Evolutionary conservation across 1,140 invertebrate species (phyloP).

Genomic region (Drosophila subobscura): DNA sequence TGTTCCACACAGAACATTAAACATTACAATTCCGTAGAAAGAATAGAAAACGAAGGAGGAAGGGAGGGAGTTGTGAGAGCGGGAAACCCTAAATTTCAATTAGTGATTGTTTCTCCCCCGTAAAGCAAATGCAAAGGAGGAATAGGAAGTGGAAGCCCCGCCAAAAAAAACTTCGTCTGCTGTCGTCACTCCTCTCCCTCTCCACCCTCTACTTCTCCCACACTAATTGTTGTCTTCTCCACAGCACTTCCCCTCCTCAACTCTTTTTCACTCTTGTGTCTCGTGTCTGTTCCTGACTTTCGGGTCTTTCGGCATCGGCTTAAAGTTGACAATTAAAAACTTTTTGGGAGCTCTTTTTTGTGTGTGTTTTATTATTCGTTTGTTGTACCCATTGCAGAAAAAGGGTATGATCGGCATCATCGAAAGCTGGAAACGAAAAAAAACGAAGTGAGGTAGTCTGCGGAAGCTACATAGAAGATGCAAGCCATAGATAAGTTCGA

Average conservation of each 20-base stretch:
- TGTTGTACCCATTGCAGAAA: constrained; percentile 27
- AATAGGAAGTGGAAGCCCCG: constrained; percentile 4
- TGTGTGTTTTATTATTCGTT: constrained; percentile 32
- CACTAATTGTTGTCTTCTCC: neutral
- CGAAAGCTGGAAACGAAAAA: too few species aligned
- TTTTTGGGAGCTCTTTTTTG: constrained; percentile 42
- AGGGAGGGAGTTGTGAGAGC: neutral
- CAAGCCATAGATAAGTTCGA: too few species aligned
- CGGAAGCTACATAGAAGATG: too few species aligned
- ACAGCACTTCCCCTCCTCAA: neutral
- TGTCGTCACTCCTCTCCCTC: neutral
- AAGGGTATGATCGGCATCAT: too few species aligned
- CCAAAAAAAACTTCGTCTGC: constrained; percentile 20
- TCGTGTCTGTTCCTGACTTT: constrained; percentile 23
- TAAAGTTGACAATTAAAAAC: constrained; percentile 80
- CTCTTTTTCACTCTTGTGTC: neutral
- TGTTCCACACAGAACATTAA: constrained; percentile 15
- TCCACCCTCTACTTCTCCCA: too few species aligned
- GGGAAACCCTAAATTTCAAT: constrained; percentile 66
- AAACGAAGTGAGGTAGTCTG: too few species aligned
- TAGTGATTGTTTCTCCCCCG: constrained; percentile 36
- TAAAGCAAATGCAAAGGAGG: constrained; percentile 16
- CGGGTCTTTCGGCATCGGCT: constrained; percentile 36
- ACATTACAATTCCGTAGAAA: constrained; percentile 4
- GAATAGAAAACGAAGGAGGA: neutral